Base-by-base conservation (phyloP, 2,888 invertebrate species). In the Hyalella azteca region DNA sequence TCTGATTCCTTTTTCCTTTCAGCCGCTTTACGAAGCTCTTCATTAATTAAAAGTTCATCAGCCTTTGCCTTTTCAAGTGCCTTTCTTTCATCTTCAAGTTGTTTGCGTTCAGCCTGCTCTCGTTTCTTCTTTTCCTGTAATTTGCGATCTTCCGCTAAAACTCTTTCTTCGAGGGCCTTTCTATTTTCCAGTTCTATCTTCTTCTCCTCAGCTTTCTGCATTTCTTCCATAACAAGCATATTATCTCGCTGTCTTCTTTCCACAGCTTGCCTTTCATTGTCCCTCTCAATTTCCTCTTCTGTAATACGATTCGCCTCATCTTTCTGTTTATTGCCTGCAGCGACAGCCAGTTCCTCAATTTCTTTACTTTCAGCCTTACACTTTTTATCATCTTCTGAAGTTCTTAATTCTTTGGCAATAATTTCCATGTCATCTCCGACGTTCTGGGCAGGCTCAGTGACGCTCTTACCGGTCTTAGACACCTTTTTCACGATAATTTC, bases 351-450 rank as follows among this genome's bases (percentile, higher is more conserved):
- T n/a, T n/a, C n/a, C n/a, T n/a, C n/a, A n/a, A n/a, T 73, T 73
- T 73, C 73, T 73, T 22, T 73, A n/a, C 36, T 73, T 36, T 40
- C 22, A 36, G 36, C 73, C n/a, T 73, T 40, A 7, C 59, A 59
- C 22, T n/a, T 45, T 5, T 45, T 11, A 4, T 19, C 41, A 9
- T 75, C 75, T 41, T 75, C 75, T 39, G 66, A 32, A 4, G 9
- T 29, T 11, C 19, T 22, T 2, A 66, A 2, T 39, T 15, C 36
- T 4, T 66, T 39, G 4, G 32, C 36, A n/a, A 59, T 26, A 59
- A 26, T 4, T 2, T 22, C 59, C 9, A 11, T 66, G 66, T 36
- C 36, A 2, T 36, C 39, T 11, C 19, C 19, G 19, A 22, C 36
- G 5, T 9, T 13, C 11, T 5, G 36, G 32, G 39, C 19, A 2